A percentile compares a stretch with the other conserved stretches of the same genome.
phyloP scores from a whole-genome alignment of 2,888 invertebrate species.

The Pheosia tremula region DNA sequence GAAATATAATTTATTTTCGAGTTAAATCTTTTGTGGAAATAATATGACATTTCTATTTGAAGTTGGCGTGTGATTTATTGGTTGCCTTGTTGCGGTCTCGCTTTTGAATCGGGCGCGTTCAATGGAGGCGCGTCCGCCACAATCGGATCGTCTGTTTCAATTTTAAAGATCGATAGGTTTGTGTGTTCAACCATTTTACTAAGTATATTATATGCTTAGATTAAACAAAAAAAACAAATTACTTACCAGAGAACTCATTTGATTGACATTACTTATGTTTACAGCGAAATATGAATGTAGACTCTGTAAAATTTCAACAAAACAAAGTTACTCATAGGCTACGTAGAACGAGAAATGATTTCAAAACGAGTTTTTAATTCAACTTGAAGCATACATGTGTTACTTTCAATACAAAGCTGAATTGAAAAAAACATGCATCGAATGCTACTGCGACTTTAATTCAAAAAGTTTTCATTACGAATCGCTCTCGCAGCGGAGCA shows the following conservation, averaged over 20 bases:
- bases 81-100: conserved; percentile 69
- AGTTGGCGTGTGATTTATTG: conserved; percentile 83
- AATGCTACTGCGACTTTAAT: conserved; percentile 75
- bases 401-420: conserved; percentile 72
- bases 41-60: conserved; percentile 86
- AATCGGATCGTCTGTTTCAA: conserved; percentile 52
- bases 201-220: not conserved
- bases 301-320: conserved; percentile 1
- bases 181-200: conserved; percentile 20
- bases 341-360: conserved; percentile 36
- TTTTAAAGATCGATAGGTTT: conserved; percentile 51
- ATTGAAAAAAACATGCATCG: conserved; percentile 59
- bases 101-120: conserved; percentile 54
- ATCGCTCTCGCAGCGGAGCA: conserved; percentile 67
- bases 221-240: no score
- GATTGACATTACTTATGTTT: no score
- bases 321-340: conserved; percentile 11
- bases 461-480: conserved; percentile 81
- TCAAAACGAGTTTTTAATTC: conserved; percentile 42
- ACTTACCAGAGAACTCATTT: no score
- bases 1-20: conserved; percentile 84
- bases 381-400: conserved; percentile 65
- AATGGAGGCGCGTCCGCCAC: conserved; percentile 60
- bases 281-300: not conserved
- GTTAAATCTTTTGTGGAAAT: conserved; percentile 86